A percentile compares a stretch with the other conserved stretches of the same genome.
These are phyloP conservation scores for Pteria penguin DNA, from an alignment of 2,888 invertebrate genomes.

Conservation along the genomic window DNA sequence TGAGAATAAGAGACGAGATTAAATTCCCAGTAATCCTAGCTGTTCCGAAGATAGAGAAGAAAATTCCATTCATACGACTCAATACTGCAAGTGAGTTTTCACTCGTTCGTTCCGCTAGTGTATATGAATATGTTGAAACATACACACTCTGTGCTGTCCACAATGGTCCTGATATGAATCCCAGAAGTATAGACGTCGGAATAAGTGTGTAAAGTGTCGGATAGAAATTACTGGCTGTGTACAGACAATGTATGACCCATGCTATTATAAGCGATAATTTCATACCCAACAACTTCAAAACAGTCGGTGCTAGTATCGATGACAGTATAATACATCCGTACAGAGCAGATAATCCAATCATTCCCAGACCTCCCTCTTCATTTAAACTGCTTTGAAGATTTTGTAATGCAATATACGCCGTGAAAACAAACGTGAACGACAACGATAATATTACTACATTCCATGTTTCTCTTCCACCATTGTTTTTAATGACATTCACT, in stretches of 20 bases:
- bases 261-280: constrained; percentile 68
- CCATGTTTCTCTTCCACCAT: constrained; percentile 34
- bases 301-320: constrained; percentile 69
- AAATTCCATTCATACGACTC: constrained; percentile 72
- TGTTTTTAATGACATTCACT: no score
- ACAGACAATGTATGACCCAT: constrained; percentile 66
- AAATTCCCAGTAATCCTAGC: constrained; percentile 74
- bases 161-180: constrained; percentile 69
- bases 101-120: constrained; percentile 59
- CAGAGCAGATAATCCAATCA: constrained; percentile 68
- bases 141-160: constrained; percentile 75
- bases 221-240: constrained; percentile 72
- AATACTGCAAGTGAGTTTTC: constrained; percentile 62
- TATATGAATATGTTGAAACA: constrained; percentile 68
- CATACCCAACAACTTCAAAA: constrained; percentile 68
- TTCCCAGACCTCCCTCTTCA: constrained; percentile 65
- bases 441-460: constrained; percentile 63
- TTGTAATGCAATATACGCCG: constrained; percentile 73
- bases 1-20: constrained; percentile 70
- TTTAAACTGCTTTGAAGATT: constrained; percentile 74
- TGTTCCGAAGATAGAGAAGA: constrained; percentile 69
- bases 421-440: constrained; percentile 70
- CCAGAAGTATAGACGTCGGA: constrained; percentile 71
- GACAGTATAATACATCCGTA: constrained; percentile 72
- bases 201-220: constrained; percentile 68